These are phyloP conservation scores for Sialis fuliginosa DNA, from an alignment of 2,888 invertebrate genomes.

Conservation along the genomic window DNA sequence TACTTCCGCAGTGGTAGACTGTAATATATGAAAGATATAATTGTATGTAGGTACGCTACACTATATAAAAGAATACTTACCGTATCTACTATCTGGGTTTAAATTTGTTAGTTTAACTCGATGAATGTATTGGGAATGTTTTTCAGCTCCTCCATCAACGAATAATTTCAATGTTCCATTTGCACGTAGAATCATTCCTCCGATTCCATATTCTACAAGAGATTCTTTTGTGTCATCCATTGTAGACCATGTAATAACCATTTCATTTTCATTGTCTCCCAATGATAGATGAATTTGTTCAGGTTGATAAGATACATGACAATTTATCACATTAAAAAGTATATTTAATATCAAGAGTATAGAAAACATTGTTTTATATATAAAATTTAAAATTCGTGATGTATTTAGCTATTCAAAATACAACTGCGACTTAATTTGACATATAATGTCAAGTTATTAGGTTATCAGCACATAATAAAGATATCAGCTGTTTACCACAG, in stretches of 20 bases:
- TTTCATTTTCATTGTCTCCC: slow-evolving; percentile 45
- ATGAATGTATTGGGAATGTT: slow-evolving; percentile 59
- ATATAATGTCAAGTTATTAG: too few relatives aligned
- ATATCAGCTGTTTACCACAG: too few relatives aligned
- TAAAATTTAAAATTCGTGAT: too few relatives aligned
- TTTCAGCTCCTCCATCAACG: slow-evolving; percentile 51
- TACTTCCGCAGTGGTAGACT: slow-evolving; percentile 71
- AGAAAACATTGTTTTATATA: too few relatives aligned
- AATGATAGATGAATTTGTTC: slow-evolving; percentile 50
- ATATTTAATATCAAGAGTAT: background rate
- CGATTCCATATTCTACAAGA: slow-evolving; percentile 56
- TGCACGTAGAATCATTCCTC: slow-evolving; percentile 33
- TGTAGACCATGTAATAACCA: slow-evolving; percentile 74
- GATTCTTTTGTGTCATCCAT: slow-evolving; percentile 45
- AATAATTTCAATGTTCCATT: slow-evolving; percentile 42
- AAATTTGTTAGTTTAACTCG: slow-evolving; percentile 45
- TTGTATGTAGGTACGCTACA: slow-evolving; percentile 6
- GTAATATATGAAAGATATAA: slow-evolving; percentile 11
- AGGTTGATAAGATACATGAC: slow-evolving; percentile 32
- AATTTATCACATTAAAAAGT: slow-evolving; percentile 11
- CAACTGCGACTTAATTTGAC: too few relatives aligned
- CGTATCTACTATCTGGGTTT: slow-evolving; percentile 41
- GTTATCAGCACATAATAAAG: too few relatives aligned
- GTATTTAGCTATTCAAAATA: too few relatives aligned
- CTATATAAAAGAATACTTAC: slow-evolving; percentile 21